A percentile compares a stretch with the other conserved stretches of the same genome.
Conservation (phyloP, 2,797 vertebrate species). For the Poliocrania exsul region DNA sequence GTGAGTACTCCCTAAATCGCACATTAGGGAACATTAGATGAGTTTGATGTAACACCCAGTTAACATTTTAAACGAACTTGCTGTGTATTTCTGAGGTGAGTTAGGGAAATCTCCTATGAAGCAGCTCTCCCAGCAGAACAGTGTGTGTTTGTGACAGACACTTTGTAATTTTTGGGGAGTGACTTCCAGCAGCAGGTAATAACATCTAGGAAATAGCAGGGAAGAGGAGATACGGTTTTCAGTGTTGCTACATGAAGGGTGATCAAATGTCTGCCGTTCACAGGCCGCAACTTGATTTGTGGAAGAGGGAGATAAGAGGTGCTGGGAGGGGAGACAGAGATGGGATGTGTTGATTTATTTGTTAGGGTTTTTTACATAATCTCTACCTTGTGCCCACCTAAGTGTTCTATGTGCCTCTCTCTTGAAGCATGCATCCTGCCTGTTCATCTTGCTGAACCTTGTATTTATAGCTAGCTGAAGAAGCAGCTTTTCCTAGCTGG, state of each 20-base stretch:
- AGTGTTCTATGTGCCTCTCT: neutral
- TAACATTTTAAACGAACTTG: neutral
- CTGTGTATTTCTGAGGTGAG: neutral
- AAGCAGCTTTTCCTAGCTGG: neutral
- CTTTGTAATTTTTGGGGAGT: rapidly evolving
- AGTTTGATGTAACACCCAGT: neutral
- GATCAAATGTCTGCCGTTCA: neutral
- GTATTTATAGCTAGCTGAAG: neutral
- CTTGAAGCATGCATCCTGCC: neutral
- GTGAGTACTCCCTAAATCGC: neutral
- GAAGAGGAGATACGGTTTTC: neutral
- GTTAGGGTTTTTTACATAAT: neutral
- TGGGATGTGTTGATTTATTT: neutral
- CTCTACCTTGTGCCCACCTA: neutral
- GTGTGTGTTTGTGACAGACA: neutral
- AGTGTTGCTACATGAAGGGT: neutral
- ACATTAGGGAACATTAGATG: neutral
- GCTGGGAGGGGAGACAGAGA: neutral
- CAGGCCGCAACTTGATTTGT: neutral
- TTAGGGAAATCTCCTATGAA: neutral
- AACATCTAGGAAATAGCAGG: neutral
- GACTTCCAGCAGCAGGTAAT: neutral
- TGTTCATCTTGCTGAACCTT: neutral
- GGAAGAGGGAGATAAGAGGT: neutral
- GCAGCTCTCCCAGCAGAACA: neutral